Conservation (phyloP, 2,797 vertebrate genomes). For the Micrastur ruficollis region DNA sequence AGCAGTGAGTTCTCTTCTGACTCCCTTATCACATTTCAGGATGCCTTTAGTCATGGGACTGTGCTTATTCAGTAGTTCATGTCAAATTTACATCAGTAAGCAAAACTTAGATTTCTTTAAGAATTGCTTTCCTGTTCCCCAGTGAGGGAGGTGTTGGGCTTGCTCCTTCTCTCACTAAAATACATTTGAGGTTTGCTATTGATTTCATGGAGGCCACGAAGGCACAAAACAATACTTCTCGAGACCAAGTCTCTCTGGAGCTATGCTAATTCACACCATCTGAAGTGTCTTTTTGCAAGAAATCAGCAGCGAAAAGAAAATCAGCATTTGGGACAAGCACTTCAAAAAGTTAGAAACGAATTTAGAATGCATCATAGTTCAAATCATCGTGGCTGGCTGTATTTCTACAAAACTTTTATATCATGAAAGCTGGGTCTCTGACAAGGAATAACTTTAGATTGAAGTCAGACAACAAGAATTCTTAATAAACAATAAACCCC, state of each 20-base stretch:
- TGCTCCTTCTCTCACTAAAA: neutral
- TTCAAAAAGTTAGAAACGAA: neutral
- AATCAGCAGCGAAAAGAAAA: neutral
- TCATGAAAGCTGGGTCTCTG: neutral
- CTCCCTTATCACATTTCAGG: conserved; percentile 63
- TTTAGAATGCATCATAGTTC: neutral
- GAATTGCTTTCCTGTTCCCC: neutral
- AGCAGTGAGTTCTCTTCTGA: conserved; percentile 46
- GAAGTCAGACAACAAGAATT: neutral
- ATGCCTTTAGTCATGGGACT: conserved; percentile 52
- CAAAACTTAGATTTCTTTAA: conserved; percentile 3
- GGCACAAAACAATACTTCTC: neutral
- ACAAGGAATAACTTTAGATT: neutral
- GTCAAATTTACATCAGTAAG: conserved; percentile 46
- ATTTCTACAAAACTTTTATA: neutral
- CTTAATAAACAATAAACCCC: neutral
- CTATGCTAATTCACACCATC: conserved; percentile 4
- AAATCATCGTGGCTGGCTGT: neutral
- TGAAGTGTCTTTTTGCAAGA: neutral
- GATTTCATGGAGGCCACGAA: neutral
- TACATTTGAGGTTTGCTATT: neutral
- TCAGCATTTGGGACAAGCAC: neutral
- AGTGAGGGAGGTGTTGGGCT: neutral
- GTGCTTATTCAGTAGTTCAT: conserved; percentile 57
- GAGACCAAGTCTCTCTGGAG: neutral